Evolutionary conservation across 2,888 invertebrate genomes (phyloP), one percentile per base, ranked within the genome.

Genomic region (Chalcosyrphus nemorum): DNA sequence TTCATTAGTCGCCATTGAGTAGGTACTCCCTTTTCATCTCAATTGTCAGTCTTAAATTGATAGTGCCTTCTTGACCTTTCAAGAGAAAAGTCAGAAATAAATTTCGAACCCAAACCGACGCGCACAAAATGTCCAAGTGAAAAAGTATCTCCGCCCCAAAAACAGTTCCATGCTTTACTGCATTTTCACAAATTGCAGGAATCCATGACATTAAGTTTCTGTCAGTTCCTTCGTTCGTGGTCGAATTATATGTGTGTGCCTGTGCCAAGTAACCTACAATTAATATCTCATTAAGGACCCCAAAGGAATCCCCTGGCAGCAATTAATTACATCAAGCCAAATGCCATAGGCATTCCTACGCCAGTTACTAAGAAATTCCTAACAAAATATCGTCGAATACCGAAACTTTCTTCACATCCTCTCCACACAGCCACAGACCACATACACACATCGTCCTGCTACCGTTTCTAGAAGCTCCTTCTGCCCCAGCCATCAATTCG

Each of bases 211-310:
- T 57, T 78, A 57, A 56, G 54, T 21, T 71, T 71, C 21, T 4
- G 15, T 1, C 61, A 61, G 29, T 45, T 7, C 29, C 13, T 57
- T n/a, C 57, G 21, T 38, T 38, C 13, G 38, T 41, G 63, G 32
- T n/a, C 50, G 41, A 32, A 15, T 15, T 24, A 65, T n/a, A 63
- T 11, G n/a, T 43, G 13, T 52, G 17, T 38, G 61, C 50, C 54
- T 15, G 27, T n/a, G n/a, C n/a, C n/a, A n/a, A 57, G 15, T 61
- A 56, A 70, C 54, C 63, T 66, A 72, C 82, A 72, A 82, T 82
- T 82, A 77, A 82, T 82, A 41, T 77, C 77, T 77, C 77, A 82
- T 82, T 82, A 77, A 72, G 50, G 47, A 61, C 50, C n/a, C 66
- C 13, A 61, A 63, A 61, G 72, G 61, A 66, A 72, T 72, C 54